Percentiles rank a stretch among this genome's conserved stretches.
Evolutionary conservation across 2,113 vertebrate genomes (phyloP).

Genomic region (human): GRCh38 chrX:39933501-39934000

Average conservation of each 20-base stretch:
- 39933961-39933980: not conserved
- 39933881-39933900: not conserved
- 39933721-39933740: not conserved
- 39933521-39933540: no score
- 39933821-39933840: not conserved
- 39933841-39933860: not conserved
- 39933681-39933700: not conserved
- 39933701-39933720: not conserved
- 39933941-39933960: not conserved
- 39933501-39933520: no score
- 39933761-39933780: not conserved
- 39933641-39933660: no score
- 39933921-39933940: not conserved
- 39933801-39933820: not conserved
- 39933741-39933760: not conserved
- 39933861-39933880: not conserved
- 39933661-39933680: no score
- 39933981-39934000: not conserved
- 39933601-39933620: no score
- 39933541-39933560: no score
- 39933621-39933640: no score
- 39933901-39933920: not conserved
- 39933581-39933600: no score
- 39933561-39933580: no score
- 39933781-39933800: not conserved